Evolutionary conservation across 2,888 invertebrate genomes (phyloP).

Genomic region (Synergus gifuensis): DNA sequence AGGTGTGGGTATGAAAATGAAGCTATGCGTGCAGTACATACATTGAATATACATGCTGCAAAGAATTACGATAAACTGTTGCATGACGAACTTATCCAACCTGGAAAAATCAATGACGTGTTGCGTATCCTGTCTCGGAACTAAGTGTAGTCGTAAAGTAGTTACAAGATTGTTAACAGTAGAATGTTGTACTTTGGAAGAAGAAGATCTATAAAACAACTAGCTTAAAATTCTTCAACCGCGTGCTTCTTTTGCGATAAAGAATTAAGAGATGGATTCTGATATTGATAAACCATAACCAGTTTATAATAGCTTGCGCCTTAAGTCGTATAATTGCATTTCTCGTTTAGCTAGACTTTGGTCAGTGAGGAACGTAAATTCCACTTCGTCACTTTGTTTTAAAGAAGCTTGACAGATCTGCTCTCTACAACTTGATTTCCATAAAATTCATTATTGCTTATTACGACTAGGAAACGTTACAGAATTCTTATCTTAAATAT

Average conservation of each 20-base stretch:
- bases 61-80: not conserved
- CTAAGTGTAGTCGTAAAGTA: not conserved
- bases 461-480: not conserved
- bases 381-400: conserved; percentile 5
- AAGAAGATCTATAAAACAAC: not conserved
- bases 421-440: conserved; percentile 11
- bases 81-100: not conserved
- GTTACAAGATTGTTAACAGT: conserved; percentile 4
- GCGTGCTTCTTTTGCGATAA: not conserved
- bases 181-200: not conserved
- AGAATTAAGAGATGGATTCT: not conserved
- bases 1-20: conserved; percentile 9
- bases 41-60: not conserved
- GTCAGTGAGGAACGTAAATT: not conserved
- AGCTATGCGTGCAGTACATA: conserved; percentile 8
- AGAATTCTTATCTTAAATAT: conserved; percentile 16
- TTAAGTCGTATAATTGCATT: not conserved
- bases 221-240: not conserved
- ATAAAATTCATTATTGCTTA: conserved; percentile 21
- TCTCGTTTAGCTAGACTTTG: not conserved
- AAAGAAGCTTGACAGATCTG: not conserved
- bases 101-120: conserved; percentile 1
- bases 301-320: not conserved
- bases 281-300: not conserved
- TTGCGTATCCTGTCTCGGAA: not conserved